Evolutionary conservation across 2,888 invertebrate genomes (phyloP), one percentile per base, ranked within the genome.

Genomic region (Blastobasis adustella): DNA sequence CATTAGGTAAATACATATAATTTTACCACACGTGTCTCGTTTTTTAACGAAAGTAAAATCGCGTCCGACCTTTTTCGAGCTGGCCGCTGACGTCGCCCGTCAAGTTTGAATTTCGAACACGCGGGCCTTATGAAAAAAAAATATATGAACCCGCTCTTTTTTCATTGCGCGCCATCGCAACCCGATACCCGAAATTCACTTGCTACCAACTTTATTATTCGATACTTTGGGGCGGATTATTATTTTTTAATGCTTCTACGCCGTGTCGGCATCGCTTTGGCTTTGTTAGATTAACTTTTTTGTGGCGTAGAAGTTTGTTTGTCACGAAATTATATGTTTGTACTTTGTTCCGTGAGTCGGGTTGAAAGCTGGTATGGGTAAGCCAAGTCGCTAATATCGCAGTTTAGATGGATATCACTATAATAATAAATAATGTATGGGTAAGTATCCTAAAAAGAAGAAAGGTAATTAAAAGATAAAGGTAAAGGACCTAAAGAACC

Each of bases 151-250:
- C 65, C 77, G 8, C 38, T 52, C 81, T 79, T 82, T 80, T 73
- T 74, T 67, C 67, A 69, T 65, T 65, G 62, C 65, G 64, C 64
- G 49, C 60, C 64, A 62, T 65, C 62, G 86, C 80, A 87, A 88
- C 81, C 83, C 82, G 86, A 87, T 85, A 82, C 72, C 73, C 72
- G 58, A 85, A 85, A 87, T 86, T 84, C 85, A 88, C 87, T 87
- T 87, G 87, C 87, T 86, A 86, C 87, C 82, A 85, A 87, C 76
- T 88, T 86, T 86, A 88, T 87, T 86, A 88, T 88, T 85, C 82
- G 87, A 86, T 88, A 86, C 86, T 83, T 65, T 69, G 69, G 76
- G 71, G 73, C 69, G 76, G 81, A 80, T 85, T 82, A 71, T 75
- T 76, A 70, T 76, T 72, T 77, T 72, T 74, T 75, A 72, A 68